These are phyloP conservation scores for Sebastes steindachneri DNA, from an alignment of 2,797 vertebrate species.

Conservation along the genomic window DNA sequence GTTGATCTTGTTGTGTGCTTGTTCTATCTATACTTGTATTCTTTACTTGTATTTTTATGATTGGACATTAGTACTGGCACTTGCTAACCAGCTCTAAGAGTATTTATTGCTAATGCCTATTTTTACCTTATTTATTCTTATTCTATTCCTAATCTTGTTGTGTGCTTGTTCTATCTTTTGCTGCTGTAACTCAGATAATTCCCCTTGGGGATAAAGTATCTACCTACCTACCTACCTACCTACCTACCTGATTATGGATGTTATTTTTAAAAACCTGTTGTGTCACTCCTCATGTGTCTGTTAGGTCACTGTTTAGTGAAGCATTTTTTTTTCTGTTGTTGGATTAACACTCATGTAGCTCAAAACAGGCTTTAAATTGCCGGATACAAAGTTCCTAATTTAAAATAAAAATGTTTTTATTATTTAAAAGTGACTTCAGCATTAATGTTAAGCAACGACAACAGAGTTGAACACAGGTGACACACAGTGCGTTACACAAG, in stretches of 20 bases:
- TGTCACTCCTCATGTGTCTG: conserved; percentile 21
- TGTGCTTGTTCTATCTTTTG: too few species aligned
- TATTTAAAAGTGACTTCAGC: not conserved
- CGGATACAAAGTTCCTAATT: not conserved
- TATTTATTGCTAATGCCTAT: too few species aligned
- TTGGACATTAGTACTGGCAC: too few species aligned
- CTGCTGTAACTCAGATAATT: too few species aligned
- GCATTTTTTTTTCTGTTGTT: not conserved
- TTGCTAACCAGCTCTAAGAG: too few species aligned
- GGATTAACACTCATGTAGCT: not conserved
- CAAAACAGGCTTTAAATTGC: not conserved
- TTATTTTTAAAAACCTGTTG: conserved; percentile 16
- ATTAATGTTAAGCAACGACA: not conserved
- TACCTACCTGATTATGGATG: not conserved
- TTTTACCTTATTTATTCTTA: too few species aligned
- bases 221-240: too few species aligned
- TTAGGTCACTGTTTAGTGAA: not conserved
- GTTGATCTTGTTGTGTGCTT: too few species aligned
- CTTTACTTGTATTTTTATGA: not conserved
- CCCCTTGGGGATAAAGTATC: too few species aligned
- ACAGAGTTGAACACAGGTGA: conserved; percentile 5
- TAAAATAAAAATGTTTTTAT: not conserved
- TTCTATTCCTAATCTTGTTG: too few species aligned
- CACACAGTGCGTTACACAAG: conserved; percentile 38
- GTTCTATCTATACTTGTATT: too few species aligned